phyloP scores from a whole-genome alignment of 1,140 invertebrate species.

The Papilio machaon region DNA sequence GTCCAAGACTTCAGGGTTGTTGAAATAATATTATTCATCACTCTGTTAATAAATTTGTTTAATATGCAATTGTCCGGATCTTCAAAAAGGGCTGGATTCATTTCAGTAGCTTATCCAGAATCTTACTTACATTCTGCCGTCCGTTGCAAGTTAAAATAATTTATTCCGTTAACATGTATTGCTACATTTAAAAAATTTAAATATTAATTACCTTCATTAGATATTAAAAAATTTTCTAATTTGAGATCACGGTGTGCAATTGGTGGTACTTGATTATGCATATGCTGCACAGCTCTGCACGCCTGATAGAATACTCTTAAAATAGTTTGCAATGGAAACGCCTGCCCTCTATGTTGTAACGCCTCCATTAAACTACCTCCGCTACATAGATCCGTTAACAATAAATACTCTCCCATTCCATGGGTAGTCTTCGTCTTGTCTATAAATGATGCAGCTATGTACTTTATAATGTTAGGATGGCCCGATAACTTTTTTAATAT shows the following conservation, averaged over 20 bases:
- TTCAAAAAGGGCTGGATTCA: too few relatives aligned
- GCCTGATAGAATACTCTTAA: constrained; percentile 96
- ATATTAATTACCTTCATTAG: constrained; percentile 78
- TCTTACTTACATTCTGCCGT: too few relatives aligned
- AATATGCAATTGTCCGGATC: too few relatives aligned
- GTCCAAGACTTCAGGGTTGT: not conserved
- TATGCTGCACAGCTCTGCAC: constrained; percentile 93
- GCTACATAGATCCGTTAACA: constrained; percentile 88
- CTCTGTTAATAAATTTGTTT: too few relatives aligned
- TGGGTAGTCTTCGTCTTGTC: constrained; percentile 86
- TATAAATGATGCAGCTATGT: constrained; percentile 88
- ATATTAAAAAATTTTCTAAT: constrained; percentile 86
- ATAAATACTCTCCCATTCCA: constrained; percentile 87
- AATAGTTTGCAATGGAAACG: constrained; percentile 88
- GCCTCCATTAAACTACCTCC: constrained; percentile 92
- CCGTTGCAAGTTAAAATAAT: too few relatives aligned
- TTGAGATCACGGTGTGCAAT: constrained; percentile 97
- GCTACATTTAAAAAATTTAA: constrained; percentile 3
- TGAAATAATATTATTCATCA: not conserved
- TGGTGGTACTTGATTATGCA: constrained; percentile 95
- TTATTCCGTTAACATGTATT: too few relatives aligned
- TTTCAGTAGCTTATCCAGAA: too few relatives aligned
- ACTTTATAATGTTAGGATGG: constrained; percentile 91
- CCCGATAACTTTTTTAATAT: constrained; percentile 89
- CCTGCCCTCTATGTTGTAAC: constrained; percentile 84